These are phyloP conservation scores for Ranitomeya imitator DNA, from an alignment of 2,113 vertebrate species.

Conservation along the genomic window DNA sequence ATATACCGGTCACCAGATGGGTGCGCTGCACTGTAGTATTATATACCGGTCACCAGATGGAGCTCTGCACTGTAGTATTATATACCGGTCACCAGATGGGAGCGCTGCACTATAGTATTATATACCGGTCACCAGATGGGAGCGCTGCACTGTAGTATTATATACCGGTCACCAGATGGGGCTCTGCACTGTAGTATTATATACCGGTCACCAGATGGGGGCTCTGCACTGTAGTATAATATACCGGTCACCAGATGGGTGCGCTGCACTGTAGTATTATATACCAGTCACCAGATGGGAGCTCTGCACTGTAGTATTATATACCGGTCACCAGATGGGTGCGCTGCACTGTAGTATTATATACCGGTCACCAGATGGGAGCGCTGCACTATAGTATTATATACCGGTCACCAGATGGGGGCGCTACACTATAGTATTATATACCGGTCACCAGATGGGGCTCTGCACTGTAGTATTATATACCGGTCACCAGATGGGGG, in stretches of 20 bases:
- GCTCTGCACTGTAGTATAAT: neutral
- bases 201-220: neutral
- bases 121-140: neutral
- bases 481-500: neutral
- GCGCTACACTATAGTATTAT: neutral
- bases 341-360: neutral
- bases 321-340: neutral
- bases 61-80: neutral
- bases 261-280: neutral
- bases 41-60: neutral
- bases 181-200: neutral
- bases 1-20: neutral
- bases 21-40: neutral
- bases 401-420: neutral
- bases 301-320: neutral
- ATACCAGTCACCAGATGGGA: neutral
- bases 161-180: neutral
- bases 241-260: neutral
- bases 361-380: neutral
- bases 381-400: neutral
- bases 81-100: neutral
- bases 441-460: neutral
- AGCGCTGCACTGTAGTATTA: neutral
- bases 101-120: neutral
- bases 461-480: neutral